Conservation (phyloP, 2,888 invertebrate species). For the Pasiphila rectangulata region DNA sequence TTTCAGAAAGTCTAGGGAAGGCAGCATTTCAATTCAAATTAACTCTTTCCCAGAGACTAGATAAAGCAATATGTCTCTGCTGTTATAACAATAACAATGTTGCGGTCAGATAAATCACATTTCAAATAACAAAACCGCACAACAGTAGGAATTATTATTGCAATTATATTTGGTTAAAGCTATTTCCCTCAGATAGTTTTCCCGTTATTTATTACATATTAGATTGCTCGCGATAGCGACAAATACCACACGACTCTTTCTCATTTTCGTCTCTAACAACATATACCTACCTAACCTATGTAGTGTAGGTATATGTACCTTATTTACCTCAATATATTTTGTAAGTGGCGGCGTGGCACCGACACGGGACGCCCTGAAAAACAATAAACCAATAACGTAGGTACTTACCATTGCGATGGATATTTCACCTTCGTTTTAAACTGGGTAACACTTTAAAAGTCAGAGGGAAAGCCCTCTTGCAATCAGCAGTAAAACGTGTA, state of each 20-base stretch:
- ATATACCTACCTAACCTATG: too few species aligned
- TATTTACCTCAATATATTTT: too few species aligned
- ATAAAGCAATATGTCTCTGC: background rate
- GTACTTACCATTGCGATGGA: background rate
- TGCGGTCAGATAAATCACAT: slow-evolving; percentile 6
- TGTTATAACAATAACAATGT: background rate
- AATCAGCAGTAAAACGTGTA: slow-evolving; percentile 4
- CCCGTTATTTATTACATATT: slow-evolving; percentile 30
- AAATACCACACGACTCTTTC: slow-evolving; percentile 13
- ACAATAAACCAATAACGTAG: background rate
- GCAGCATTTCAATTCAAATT: too few species aligned
- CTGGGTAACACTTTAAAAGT: background rate
- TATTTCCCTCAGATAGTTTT: slow-evolving; percentile 19
- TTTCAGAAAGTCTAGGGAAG: too few species aligned
- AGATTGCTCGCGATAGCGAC: slow-evolving; percentile 23
- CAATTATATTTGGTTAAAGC: slow-evolving; percentile 24
- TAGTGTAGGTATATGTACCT: background rate
- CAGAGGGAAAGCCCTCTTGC: background rate
- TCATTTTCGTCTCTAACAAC: slow-evolving; percentile 13
- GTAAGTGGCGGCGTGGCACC: too few species aligned
- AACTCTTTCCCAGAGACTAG: too few species aligned
- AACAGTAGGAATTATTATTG: slow-evolving; percentile 26
- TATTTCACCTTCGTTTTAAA: background rate
- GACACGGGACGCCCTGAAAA: background rate
- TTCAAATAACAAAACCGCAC: slow-evolving; percentile 18